These are phyloP conservation scores for Choristoneura rosaceana DNA, from an alignment of 2,888 invertebrate species.

Conservation along the genomic window DNA sequence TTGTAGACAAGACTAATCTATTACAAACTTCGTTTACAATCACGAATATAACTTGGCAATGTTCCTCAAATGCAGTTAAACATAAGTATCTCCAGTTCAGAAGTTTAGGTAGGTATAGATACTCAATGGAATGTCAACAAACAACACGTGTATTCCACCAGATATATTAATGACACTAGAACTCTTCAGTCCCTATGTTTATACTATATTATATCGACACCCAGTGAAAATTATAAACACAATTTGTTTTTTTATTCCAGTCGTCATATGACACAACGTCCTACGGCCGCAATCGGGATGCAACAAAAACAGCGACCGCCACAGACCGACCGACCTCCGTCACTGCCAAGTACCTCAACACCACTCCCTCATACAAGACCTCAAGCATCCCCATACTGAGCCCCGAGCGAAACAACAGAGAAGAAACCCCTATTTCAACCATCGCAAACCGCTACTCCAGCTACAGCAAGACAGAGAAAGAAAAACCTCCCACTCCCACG, in stretches of 20 bases:
- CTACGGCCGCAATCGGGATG: constrained; percentile 71
- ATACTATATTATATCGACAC: background rate
- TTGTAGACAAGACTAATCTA: background rate
- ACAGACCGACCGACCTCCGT: constrained; percentile 74
- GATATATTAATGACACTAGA: no score
- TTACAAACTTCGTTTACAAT: background rate
- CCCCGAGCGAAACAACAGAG: constrained; percentile 66
- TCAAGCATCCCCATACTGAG: constrained; percentile 78
- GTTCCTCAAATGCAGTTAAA: background rate
- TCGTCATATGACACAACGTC: constrained; percentile 69
- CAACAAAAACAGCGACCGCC: constrained; percentile 58
- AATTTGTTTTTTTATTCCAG: constrained; percentile 61
- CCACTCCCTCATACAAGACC: constrained; percentile 75
- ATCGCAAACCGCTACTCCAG: constrained; percentile 76
- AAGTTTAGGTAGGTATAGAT: background rate
- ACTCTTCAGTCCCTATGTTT: no score
- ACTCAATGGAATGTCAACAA: background rate
- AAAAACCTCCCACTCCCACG: constrained; percentile 41
- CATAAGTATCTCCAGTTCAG: background rate
- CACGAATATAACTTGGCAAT: background rate
- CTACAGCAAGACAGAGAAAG: constrained; percentile 61
- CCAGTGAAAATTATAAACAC: background rate
- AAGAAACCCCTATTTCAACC: constrained; percentile 74
- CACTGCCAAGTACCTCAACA: constrained; percentile 76
- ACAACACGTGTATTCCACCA: background rate